Conservation (phyloP, 2,113 vertebrate species). For the Gobius niger region DNA sequence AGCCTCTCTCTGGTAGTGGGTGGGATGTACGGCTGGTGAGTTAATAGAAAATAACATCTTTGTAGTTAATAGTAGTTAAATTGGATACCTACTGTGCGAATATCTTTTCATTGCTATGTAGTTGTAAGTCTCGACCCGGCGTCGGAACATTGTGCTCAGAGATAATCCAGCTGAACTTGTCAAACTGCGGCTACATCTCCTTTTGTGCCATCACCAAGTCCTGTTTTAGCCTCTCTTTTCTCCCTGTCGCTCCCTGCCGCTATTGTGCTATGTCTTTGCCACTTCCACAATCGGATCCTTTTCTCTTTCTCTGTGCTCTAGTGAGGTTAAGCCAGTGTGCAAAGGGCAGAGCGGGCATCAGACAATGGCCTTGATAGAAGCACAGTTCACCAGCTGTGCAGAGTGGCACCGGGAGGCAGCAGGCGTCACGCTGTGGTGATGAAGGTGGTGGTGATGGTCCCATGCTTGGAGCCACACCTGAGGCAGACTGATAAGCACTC, state of each 20-base stretch:
- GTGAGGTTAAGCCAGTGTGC: constrained; percentile 38
- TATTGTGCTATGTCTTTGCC: constrained; percentile 56
- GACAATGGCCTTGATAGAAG: constrained; percentile 60
- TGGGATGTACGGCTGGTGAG: too few species aligned
- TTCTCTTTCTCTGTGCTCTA: constrained; percentile 43
- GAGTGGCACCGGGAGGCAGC: constrained; percentile 54
- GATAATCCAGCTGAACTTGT: constrained; percentile 13
- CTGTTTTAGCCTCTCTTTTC: constrained; percentile 28
- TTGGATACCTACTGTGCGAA: constrained; percentile 60
- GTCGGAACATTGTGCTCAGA: constrained; percentile 45
- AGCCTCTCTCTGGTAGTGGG: too few species aligned
- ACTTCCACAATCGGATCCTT: constrained; percentile 53
- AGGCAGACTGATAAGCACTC: constrained; percentile 39
- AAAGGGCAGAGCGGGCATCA: constrained; percentile 56
- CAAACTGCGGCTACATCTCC: constrained; percentile 25
- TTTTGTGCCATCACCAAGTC: constrained; percentile 34
- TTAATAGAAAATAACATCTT: too few species aligned
- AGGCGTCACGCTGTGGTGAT: constrained; percentile 22
- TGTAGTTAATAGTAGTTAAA: constrained; percentile 3
- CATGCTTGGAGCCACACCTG: constrained; percentile 46
- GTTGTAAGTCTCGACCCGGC: constrained; percentile 57
- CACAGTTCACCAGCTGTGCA: constrained; percentile 46
- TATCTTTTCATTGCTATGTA: constrained; percentile 51
- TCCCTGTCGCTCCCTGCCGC: constrained; percentile 51
- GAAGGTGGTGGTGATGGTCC: constrained; percentile 4